Percentiles rank a stretch among this genome's conserved stretches.
phyloP scores from a whole-genome alignment of 1,140 invertebrate genomes.

The Bombyx mori region DNA sequence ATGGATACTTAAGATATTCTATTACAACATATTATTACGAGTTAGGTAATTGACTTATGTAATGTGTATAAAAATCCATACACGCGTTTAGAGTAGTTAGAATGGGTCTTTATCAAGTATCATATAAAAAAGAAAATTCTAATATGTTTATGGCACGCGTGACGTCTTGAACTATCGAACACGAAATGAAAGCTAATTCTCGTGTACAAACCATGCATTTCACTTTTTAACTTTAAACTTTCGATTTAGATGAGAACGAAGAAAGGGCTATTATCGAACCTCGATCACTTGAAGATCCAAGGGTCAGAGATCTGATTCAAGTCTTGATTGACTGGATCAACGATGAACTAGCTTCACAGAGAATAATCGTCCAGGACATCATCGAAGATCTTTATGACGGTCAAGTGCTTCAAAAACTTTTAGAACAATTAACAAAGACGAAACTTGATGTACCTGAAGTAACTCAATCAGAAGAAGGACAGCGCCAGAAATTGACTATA shows the following conservation, averaged over 20 bases:
- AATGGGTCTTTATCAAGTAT: too few relatives aligned
- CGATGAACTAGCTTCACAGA: conserved; percentile 95
- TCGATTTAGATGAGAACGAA: conserved; percentile 89
- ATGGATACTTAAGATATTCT: too few relatives aligned
- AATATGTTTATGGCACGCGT: too few relatives aligned
- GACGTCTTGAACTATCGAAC: too few relatives aligned
- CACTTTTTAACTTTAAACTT: too few relatives aligned
- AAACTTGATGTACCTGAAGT: conserved; percentile 98
- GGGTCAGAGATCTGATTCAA: conserved; percentile 87
- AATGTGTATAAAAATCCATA: too few relatives aligned
- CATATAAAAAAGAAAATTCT: too few relatives aligned
- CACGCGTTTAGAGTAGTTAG: too few relatives aligned
- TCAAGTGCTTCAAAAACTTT: conserved; percentile 96
- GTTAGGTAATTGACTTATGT: too few relatives aligned
- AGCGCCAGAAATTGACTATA: conserved; percentile 93
- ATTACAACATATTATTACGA: too few relatives aligned
- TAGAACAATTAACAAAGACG: conserved; percentile 91
- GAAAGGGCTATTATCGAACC: conserved; percentile 96
- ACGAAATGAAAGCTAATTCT: too few relatives aligned
- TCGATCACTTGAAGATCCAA: conserved; percentile 87
- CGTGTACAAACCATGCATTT: too few relatives aligned
- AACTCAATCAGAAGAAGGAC: conserved; percentile 97
- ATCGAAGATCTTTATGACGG: conserved; percentile 99
- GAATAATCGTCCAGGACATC: conserved; percentile 98
- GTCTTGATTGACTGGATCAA: conserved; percentile 99